Base-by-base conservation (phyloP, 2,113 vertebrate species). In the Oncorhynchus nerka region DNA sequence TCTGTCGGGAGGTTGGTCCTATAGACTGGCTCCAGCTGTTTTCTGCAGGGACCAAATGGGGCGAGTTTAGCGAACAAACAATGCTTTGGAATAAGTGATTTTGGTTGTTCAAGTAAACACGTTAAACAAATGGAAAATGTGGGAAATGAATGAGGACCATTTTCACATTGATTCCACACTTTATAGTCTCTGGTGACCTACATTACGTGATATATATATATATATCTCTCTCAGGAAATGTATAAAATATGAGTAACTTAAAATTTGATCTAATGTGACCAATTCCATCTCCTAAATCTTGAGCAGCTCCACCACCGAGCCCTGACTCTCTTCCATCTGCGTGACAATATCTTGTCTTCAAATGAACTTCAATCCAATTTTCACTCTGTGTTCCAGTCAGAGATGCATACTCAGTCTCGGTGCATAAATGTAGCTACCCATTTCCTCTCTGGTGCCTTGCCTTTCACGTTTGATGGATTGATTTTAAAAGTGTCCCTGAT, bases 1-100 rank as follows among this genome's bases (percentile, higher is more conserved):
- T 85, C 79, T 28, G 32, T 71, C 83, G 82, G 83, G 79, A 88
- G 84, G 85, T 75, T 84, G 28, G 55, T 68, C 66, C 81, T 77
- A 77, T 83, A 45, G 9, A 45, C 39, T 45, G 3, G 39, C 39
- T 45, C 39, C 8, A 45, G 39, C 39, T 45, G 39, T 45, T 45
- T 45, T 45, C 39, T 45, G 9, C 39, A 11, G 39, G 39, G 9
- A 12, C 39, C 9, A 45, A 45, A 45, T 45, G 39, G 39, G 8
- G 39, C 39, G 9, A 45, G 39, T 45, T 45, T 11, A 45, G 39
- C 9, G 9, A 45, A 45, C 39, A 45, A 45, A 45, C 39, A 45
- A 45, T 45, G 39, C 39, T 45, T 45, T 45, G 9, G 39, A 11
- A 11, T 12, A 45, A 45, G 39, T 45, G 9, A 45, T 45, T 45